A percentile compares a stretch with the other conserved stretches of the same genome.
phyloP scores from a whole-genome alignment of 2,113 vertebrate genomes.

The Capreolus pygargus region DNA sequence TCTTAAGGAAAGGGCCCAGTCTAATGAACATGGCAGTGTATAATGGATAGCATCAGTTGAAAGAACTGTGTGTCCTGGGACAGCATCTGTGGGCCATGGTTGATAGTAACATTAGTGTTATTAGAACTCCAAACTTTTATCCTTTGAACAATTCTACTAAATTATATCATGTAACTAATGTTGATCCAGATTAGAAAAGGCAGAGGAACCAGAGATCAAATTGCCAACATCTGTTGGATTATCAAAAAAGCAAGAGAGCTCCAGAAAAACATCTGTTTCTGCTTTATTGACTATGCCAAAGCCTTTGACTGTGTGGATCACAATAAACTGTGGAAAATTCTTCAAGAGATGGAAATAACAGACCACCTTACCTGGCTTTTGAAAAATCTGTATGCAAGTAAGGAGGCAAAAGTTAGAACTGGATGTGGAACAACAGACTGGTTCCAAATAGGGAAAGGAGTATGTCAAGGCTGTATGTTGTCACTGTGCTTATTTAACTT shows the following conservation, averaged over 20 bases:
- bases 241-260: background rate
- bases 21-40: background rate
- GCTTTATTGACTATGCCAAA: background rate
- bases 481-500: background rate
- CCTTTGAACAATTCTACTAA: background rate
- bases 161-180: background rate
- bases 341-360: background rate
- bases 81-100: no score
- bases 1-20: background rate
- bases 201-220: background rate
- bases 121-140: background rate
- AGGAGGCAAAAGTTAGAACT: background rate
- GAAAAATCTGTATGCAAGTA: background rate
- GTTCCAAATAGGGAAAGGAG: background rate
- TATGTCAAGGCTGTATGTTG: background rate
- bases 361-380: background rate
- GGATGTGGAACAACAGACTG: background rate
- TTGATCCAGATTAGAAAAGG: background rate
- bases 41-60: background rate
- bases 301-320: background rate
- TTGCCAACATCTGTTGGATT: background rate
- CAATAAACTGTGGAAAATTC: background rate
- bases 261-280: background rate
- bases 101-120: background rate
- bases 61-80: accelerated